Base-by-base conservation (phyloP, 2,888 invertebrate genomes). In the Pandemis corylana region DNA sequence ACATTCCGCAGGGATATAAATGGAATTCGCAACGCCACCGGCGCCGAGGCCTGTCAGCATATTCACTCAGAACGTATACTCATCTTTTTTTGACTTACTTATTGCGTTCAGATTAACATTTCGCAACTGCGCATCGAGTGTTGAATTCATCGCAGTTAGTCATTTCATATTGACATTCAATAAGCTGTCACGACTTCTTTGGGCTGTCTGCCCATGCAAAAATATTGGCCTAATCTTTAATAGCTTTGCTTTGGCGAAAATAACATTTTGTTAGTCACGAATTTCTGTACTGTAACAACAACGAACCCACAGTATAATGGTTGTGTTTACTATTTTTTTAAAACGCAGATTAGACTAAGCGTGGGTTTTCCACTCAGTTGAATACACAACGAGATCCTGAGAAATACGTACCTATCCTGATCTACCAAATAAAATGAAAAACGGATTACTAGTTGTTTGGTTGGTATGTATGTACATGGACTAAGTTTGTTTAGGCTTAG, bases 1-100 rank as follows among this genome's bases (percentile, higher is more conserved):
- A 79, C 80, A 83, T 85, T 80, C 78, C 79, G 73, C 71, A 76
- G 73, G 76, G 78, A 79, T 79, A 80, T 81, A 80, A 82, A 80
- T 78, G 78, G 66, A 77, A 77, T 71, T 41, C 68, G 74, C 74
- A 78, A 67, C 78, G 76, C 71, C 77, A 72, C 36, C 62, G 56
- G 78, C 72, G 78, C 79, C 77, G 78, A 69, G 77, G 77, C 78
- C 79, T 81, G 82, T 83, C 82, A 80, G 79, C 81, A 69, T 65
- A 68, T 76, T 77, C 77, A 76, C 80, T 81, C 78, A 76, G 77
- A 61, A 20, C 53, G 77, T 75, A 76, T 76, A 79, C 75, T 78
- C 68, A 75, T 28, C 44, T 53, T 69, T 68, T 70, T 66, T 36
- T 20, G 20, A 36, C 28, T 36, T 10, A 80, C 76, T 77, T 68